Evolutionary conservation across 2,113 vertebrate genomes (phyloP).

Genomic region (Oostethus manadensis): DNA sequence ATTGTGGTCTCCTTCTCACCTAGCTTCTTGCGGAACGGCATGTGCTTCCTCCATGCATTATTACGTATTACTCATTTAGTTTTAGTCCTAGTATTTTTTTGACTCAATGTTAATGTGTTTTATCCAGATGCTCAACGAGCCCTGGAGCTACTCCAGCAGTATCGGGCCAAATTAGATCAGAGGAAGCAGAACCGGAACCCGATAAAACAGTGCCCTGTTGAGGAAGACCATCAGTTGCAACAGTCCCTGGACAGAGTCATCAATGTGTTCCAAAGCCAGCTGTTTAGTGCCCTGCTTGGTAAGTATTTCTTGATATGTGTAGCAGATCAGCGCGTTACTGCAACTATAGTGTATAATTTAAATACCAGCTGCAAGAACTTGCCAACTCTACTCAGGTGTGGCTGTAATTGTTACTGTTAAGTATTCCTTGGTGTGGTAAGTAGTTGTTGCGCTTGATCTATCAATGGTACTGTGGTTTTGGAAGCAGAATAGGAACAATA

Average conservation of each 20-base stretch:
- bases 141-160: constrained; percentile 63
- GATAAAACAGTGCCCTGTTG: constrained; percentile 29
- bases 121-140: constrained; percentile 60
- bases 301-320: constrained; percentile 17
- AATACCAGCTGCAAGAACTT: neutral
- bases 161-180: constrained; percentile 55
- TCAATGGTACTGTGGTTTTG: neutral
- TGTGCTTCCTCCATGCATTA: no score
- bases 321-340: no score
- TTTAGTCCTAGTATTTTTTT: no score
- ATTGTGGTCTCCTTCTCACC: no score
- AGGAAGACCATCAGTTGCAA: constrained; percentile 57
- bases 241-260: constrained; percentile 65
- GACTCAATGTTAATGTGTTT: constrained; percentile 6
- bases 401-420: neutral
- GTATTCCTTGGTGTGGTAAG: neutral
- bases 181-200: constrained; percentile 40
- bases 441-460: neutral
- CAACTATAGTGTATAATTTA: neutral
- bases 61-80: no score
- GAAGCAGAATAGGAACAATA: no score
- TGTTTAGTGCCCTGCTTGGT: constrained; percentile 66
- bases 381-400: neutral
- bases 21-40: no score
- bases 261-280: constrained; percentile 64